These are phyloP conservation scores for Delphinapterus leucas DNA, from an alignment of 2,113 vertebrate genomes.

Conservation along the genomic window DNA sequence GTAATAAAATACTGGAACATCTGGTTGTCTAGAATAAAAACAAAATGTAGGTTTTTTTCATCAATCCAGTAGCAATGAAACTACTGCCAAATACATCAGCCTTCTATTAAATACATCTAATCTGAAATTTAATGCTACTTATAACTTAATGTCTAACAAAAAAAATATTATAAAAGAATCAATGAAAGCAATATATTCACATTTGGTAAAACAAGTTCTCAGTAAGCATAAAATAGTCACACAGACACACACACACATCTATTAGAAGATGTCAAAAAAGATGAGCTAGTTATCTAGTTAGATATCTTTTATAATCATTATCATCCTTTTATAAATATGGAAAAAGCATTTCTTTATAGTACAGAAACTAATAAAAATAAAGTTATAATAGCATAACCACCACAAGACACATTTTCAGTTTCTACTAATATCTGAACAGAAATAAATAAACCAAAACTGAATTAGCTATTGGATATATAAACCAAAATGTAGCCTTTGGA, in stretches of 20 bases:
- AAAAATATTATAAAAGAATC: neutral
- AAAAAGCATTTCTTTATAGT: neutral
- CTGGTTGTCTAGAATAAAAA: slow-evolving; percentile 91
- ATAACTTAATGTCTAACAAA: neutral
- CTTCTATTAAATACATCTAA: neutral
- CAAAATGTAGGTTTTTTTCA: slow-evolving; percentile 24
- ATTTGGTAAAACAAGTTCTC: neutral
- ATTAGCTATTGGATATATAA: neutral
- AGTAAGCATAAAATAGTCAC: neutral
- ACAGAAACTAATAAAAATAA: neutral
- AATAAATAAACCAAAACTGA: neutral
- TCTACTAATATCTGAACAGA: slow-evolving; percentile 4
- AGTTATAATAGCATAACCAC: neutral
- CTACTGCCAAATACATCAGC: neutral
- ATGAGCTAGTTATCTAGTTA: neutral
- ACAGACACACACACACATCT: neutral
- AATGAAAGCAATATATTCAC: neutral
- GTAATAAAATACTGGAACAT: slow-evolving; percentile 99
- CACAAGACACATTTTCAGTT: neutral
- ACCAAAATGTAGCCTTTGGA: neutral
- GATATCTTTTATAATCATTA: neutral
- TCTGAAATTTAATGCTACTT: slow-evolving; percentile 14
- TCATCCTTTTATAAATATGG: neutral
- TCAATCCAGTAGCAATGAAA: neutral
- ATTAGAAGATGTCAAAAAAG: neutral